phyloP scores from a whole-genome alignment of 2,797 vertebrate genomes.

The Champsocephalus esox region DNA sequence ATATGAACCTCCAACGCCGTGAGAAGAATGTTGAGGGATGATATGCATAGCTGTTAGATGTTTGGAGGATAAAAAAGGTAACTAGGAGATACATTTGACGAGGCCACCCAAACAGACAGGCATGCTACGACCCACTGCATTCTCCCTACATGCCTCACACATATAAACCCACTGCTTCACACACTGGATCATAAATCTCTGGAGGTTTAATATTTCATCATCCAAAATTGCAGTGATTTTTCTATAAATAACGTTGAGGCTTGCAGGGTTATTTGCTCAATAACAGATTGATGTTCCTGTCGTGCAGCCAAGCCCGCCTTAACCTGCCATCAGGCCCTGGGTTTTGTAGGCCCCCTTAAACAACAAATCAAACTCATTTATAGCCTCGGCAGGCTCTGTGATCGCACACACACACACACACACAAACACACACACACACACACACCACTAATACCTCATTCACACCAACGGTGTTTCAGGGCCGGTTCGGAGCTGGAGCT shows the following conservation, averaged over 20 bases:
- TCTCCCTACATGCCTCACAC: neutral
- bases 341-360: too few species aligned
- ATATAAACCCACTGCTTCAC: neutral
- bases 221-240: conserved; percentile 43
- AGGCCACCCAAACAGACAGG: neutral
- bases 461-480: too few species aligned
- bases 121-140: neutral
- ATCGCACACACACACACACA: too few species aligned
- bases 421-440: too few species aligned
- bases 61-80: conserved; percentile 12
- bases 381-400: too few species aligned
- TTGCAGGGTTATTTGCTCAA: conserved; percentile 44
- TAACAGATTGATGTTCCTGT: conserved; percentile 50
- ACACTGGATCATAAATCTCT: conserved; percentile 16
- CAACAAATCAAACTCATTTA: too few species aligned
- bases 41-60: neutral
- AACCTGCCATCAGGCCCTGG: too few species aligned
- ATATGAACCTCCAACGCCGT: neutral
- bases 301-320: neutral
- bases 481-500: too few species aligned
- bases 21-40: conserved; percentile 1
- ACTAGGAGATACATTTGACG: conserved; percentile 8
- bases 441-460: too few species aligned
- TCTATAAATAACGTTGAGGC: conserved; percentile 42
- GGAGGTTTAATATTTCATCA: conserved; percentile 53